Evolutionary conservation across 2,797 vertebrate species (phyloP).

Genomic region (Anguilla anguilla): DNA sequence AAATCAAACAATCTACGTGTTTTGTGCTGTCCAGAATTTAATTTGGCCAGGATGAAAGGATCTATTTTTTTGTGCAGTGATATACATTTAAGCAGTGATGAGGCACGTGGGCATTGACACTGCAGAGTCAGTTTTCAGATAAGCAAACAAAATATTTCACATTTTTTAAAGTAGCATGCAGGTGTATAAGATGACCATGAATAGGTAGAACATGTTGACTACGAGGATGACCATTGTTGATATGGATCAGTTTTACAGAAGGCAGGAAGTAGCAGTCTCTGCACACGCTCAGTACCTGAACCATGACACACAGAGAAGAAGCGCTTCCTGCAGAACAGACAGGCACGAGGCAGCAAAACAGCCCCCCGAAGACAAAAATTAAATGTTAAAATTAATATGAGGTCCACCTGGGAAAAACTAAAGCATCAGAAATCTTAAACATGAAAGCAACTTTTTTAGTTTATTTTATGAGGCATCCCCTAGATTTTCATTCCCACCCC

Average conservation of each 20-base stretch:
- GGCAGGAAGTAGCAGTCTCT: background rate
- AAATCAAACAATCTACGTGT: background rate
- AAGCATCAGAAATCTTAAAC: slow-evolving; percentile 20
- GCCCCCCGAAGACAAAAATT: background rate
- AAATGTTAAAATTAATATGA: slow-evolving; percentile 16
- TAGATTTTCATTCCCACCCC: background rate
- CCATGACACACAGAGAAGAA: background rate
- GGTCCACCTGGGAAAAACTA: background rate
- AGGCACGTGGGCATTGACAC: background rate
- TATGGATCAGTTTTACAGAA: background rate
- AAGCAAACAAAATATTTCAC: too few species aligned
- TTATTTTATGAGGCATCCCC: background rate
- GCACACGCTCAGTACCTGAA: background rate
- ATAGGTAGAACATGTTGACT: background rate
- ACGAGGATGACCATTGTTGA: background rate
- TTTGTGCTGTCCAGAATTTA: too few species aligned
- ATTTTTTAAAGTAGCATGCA: too few species aligned
- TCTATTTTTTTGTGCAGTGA: background rate
- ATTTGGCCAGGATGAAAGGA: too few species aligned
- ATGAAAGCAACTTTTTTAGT: background rate
- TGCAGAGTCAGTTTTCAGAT: too few species aligned
- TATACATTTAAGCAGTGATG: background rate
- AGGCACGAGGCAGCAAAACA: slow-evolving; percentile 9
- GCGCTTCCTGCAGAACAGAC: background rate
- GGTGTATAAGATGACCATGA: background rate